These are phyloP conservation scores for Oceanodroma leucorhoa DNA, from an alignment of 2,797 vertebrate genomes.

Conservation along the genomic window DNA sequence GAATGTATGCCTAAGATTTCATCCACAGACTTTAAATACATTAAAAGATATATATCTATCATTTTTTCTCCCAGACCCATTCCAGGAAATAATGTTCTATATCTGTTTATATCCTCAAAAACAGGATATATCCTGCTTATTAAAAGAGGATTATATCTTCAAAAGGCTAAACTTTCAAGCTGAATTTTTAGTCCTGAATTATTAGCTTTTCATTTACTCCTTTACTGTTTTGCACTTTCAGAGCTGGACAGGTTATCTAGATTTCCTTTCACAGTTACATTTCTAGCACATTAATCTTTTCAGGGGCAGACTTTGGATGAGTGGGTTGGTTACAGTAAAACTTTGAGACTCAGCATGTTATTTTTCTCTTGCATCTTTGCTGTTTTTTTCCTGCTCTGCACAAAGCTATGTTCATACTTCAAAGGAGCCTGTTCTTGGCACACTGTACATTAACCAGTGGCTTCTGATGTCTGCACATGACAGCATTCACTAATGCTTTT, in stretches of 20 bases:
- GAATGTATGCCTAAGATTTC: background rate
- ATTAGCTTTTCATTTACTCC: background rate
- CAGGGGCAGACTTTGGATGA: background rate
- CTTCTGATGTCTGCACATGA: background rate
- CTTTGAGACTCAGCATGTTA: background rate
- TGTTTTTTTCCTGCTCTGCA: background rate
- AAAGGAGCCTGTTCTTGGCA: background rate
- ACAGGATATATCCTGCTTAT: too few species aligned
- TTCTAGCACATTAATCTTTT: background rate
- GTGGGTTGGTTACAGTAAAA: background rate
- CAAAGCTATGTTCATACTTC: background rate
- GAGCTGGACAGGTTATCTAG: background rate
- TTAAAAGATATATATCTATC: background rate
- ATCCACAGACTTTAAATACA: background rate
- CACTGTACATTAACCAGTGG: background rate
- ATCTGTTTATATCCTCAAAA: background rate
- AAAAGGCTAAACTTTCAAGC: background rate
- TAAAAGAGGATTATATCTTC: background rate
- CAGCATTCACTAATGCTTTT: background rate
- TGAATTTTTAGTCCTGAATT: background rate
- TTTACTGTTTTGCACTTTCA: background rate
- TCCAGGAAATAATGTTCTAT: background rate
- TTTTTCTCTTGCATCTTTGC: background rate
- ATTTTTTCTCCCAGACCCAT: background rate
- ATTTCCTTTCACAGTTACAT: background rate